Evolutionary conservation across 2,888 invertebrate genomes (phyloP).

Genomic region (Abscondita cerata): DNA sequence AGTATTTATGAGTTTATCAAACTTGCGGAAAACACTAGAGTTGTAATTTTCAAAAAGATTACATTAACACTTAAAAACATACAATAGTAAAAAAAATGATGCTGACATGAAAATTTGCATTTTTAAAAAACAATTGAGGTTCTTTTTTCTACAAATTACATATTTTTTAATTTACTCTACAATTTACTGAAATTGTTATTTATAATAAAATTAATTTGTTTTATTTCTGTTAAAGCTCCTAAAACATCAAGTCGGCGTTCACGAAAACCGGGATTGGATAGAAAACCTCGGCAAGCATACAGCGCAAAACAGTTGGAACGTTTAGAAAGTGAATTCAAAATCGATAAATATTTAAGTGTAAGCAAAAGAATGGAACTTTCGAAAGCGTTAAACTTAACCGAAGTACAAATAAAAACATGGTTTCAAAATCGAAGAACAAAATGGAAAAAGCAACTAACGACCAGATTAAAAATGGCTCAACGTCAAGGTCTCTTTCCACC

Average conservation of each 20-base stretch:
- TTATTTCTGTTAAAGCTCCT: constrained; percentile 65
- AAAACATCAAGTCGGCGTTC: constrained; percentile 81
- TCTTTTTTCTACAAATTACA: too few relatives aligned
- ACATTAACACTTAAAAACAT: too few relatives aligned
- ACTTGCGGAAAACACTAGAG: too few relatives aligned
- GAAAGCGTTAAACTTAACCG: constrained; percentile 85
- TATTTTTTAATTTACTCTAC: too few relatives aligned
- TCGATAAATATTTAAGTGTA: constrained; percentile 95
- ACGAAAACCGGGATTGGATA: constrained; percentile 86
- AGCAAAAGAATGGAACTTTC: constrained; percentile 94
- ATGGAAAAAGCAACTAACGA: constrained; percentile 96
- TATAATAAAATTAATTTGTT: too few relatives aligned
- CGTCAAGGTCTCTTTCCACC: constrained; percentile 80
- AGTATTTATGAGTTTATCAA: too few relatives aligned
- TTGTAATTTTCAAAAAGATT: too few relatives aligned
- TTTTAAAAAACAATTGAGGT: too few relatives aligned
- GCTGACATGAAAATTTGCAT: too few relatives aligned
- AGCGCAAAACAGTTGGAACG: constrained; percentile 92
- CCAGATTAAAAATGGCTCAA: constrained; percentile 87
- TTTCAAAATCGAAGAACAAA: constrained; percentile 95
- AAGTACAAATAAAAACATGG: constrained; percentile 97
- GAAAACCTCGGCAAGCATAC: constrained; percentile 96
- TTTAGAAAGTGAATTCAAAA: constrained; percentile 92
- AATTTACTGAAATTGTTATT: too few relatives aligned
- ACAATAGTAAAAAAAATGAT: too few relatives aligned